A percentile compares a stretch with the other conserved stretches of the same genome.
These are phyloP conservation scores for Pteronotus mesoamericanus DNA, from an alignment of 2,797 vertebrate genomes.

Conservation along the genomic window DNA sequence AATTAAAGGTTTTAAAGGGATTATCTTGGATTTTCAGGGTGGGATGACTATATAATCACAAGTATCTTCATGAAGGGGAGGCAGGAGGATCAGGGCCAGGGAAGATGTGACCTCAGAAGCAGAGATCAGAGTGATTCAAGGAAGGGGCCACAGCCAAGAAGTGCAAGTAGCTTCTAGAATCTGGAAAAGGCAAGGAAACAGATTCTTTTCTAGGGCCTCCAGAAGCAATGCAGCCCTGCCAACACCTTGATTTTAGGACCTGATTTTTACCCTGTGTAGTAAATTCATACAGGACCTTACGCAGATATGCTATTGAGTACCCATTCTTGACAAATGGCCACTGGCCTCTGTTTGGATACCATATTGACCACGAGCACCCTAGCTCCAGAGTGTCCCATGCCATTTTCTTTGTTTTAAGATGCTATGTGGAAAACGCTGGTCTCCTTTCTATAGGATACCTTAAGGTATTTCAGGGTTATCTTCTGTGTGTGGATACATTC, in stretches of 20 bases:
- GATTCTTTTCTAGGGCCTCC: neutral
- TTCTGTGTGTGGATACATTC: no score
- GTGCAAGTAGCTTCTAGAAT: neutral
- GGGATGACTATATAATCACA: neutral
- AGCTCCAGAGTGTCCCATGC: accelerated
- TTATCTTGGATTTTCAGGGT: neutral
- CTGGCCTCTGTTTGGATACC: neutral
- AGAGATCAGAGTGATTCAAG: neutral
- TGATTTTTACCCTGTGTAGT: neutral
- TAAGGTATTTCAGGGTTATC: neutral
- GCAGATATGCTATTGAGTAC: accelerated
- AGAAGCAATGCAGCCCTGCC: neutral
- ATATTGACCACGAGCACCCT: neutral
- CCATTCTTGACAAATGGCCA: neutral
- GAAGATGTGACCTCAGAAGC: neutral
- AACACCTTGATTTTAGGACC: neutral
- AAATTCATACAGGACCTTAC: neutral
- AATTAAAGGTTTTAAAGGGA: neutral
- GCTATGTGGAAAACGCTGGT: neutral
- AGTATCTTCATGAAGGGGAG: neutral
- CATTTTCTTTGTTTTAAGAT: neutral
- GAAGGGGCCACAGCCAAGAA: neutral
- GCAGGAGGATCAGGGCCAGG: neutral
- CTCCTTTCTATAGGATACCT: neutral
- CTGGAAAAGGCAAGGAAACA: neutral